Evolutionary conservation across 2,113 vertebrate species (phyloP), one percentile per base, ranked within the genome.

Genomic region (Anas platyrhynchos): DNA sequence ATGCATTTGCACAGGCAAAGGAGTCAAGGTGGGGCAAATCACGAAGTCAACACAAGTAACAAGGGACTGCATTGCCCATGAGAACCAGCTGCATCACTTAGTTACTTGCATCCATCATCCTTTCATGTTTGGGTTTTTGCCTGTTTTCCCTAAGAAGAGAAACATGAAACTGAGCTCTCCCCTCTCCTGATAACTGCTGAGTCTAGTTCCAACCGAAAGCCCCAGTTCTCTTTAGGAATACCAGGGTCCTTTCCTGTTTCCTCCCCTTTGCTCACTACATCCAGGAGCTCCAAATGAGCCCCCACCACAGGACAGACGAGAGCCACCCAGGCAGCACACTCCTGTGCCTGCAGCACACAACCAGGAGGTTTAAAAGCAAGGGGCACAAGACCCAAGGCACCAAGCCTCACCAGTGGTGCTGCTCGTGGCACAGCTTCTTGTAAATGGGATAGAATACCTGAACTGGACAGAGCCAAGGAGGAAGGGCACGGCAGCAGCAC

Each of bases 1-100:
- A 76, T 3, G 2, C 55, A 69, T 94, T 52, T 76, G 78, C 34
- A 82, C 3, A 2, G 46, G 31, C 72, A 61, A 75, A 86, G 67
- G 18, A 81, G 43, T 72, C 44, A 87, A 62, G 82, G 69, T 94
- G 81, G 76, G 62, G n/a, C 38, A 43, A 94, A 54, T 52, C 38
- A 31, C 12, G 48, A 79, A 76, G 55, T 80, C 89, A 89, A 79
- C 15, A 2, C 12, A 2, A 88, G 22, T 52, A 90, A 50, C 38
- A 80, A 63, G 81, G 18, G 50, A 76, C 3, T 66, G 29, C 52
- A 85, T 8, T 82, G 71, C 74, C 78, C 48, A 26, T 26, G 15
- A 67, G 52, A 86, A 69, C 27, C 41, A 25, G 3, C 56, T 67
- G 62, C 65, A 83, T 87, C 73, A 65, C 11, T 21, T 74, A 32